A percentile compares a stretch with the other conserved stretches of the same genome.
Evolutionary conservation across 92 coral and sea anemone species (phyloP).

Genomic region (Desmophyllum pertusum): DNA sequence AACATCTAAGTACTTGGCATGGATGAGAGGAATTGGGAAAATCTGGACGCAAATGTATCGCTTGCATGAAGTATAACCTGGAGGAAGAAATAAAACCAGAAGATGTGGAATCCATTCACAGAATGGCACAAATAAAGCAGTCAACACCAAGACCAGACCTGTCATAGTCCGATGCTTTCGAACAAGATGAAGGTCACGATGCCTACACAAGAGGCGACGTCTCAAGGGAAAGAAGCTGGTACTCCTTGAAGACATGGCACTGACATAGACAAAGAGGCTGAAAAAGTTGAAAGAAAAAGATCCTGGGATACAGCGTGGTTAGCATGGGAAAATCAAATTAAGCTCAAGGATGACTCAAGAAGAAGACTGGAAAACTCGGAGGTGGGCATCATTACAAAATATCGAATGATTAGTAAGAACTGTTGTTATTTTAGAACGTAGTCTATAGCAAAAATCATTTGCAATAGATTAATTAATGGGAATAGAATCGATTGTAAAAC

Average conservation of each 20-base stretch:
- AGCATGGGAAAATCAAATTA: not conserved
- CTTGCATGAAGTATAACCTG: not conserved
- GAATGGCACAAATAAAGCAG: not conserved
- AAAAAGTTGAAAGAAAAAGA: not conserved
- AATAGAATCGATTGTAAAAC: no score
- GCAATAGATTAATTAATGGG: no score
- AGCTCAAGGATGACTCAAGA: no score
- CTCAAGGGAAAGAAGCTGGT: not conserved
- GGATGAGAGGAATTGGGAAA: not conserved
- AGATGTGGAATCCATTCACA: not conserved
- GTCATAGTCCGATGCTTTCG: not conserved
- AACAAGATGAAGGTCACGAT: not conserved
- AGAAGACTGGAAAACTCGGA: no score
- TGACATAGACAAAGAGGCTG: not conserved
- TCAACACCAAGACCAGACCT: not conserved
- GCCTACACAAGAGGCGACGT: not conserved
- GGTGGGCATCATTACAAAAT: no score
- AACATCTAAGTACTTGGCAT: not conserved
- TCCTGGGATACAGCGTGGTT: not conserved
- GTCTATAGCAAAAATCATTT: no score
- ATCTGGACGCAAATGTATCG: not conserved
- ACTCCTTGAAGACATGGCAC: not conserved
- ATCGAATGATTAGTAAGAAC: no score
- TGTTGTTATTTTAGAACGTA: no score
- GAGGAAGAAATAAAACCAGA: not conserved